These are phyloP conservation scores for Papilio dardanus DNA, from an alignment of 1,140 invertebrate species.

Conservation along the genomic window DNA sequence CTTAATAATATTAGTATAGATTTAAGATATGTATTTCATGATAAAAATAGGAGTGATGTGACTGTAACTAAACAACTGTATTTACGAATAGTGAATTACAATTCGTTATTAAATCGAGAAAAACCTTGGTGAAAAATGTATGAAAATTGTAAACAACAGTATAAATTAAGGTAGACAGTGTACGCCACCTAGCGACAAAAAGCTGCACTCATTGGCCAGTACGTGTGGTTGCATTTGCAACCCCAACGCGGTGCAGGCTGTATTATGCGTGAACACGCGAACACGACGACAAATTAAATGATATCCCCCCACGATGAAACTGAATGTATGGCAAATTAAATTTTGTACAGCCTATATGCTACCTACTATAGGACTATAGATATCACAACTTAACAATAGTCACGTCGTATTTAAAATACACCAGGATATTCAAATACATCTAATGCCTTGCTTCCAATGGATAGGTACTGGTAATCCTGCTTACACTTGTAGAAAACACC, in stretches of 20 bases:
- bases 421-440: too few species aligned
- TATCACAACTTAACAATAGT: neutral
- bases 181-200: neutral
- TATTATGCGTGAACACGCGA: constrained; percentile 42
- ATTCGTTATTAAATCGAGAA: neutral
- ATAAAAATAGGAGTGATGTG: too few species aligned
- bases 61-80: neutral
- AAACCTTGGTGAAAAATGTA: neutral
- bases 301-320: constrained; percentile 33
- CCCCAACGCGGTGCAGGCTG: constrained; percentile 29
- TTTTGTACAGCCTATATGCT: neutral
- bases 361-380: neutral
- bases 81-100: neutral
- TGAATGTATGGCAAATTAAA: constrained; percentile 33
- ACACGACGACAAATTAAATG: constrained; percentile 39
- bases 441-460: too few species aligned
- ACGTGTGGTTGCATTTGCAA: constrained; percentile 30
- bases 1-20: too few species aligned
- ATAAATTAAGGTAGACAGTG: neutral
- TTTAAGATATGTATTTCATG: too few species aligned
- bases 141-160: constrained; percentile 2
- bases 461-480: too few species aligned
- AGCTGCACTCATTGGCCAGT: neutral
- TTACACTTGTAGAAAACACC: too few species aligned
- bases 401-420: neutral